Percentiles rank a stretch among this genome's conserved stretches.
Conservation (phyloP, 2,888 invertebrate species). For the Mesorhabditis spiculigera region DNA sequence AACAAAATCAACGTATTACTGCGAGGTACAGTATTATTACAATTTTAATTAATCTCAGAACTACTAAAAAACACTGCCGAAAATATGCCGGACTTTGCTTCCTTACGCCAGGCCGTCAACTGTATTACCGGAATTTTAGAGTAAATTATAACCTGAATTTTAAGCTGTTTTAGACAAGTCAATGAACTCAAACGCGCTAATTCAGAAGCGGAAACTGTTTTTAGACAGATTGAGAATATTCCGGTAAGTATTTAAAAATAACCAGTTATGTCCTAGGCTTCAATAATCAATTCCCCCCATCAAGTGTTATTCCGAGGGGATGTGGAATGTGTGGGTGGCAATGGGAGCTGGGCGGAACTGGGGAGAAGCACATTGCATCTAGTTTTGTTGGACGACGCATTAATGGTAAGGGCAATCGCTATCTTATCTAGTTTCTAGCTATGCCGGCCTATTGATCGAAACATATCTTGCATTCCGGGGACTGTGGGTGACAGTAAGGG, state of each 20-base stretch:
- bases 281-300: background rate
- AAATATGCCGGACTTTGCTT: conserved; percentile 4
- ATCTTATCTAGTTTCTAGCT: background rate
- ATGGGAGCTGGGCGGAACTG: background rate
- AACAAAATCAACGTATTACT: background rate
- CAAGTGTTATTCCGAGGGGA: background rate
- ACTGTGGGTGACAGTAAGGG: background rate
- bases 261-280: background rate
- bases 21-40: background rate
- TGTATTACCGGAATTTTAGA: conserved; percentile 3
- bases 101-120: background rate
- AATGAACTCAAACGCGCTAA: background rate
- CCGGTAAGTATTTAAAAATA: background rate
- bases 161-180: background rate
- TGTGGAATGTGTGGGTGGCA: background rate
- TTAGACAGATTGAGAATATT: conserved; percentile 1
- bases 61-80: background rate
- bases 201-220: background rate
- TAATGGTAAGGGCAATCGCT: background rate
- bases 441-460: background rate
- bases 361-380: background rate
- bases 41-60: background rate
- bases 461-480: conserved; percentile 1
- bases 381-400: background rate
- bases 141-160: background rate